These are phyloP conservation scores for Nymphalis io DNA, from an alignment of 1,140 invertebrate genomes.

Conservation along the genomic window DNA sequence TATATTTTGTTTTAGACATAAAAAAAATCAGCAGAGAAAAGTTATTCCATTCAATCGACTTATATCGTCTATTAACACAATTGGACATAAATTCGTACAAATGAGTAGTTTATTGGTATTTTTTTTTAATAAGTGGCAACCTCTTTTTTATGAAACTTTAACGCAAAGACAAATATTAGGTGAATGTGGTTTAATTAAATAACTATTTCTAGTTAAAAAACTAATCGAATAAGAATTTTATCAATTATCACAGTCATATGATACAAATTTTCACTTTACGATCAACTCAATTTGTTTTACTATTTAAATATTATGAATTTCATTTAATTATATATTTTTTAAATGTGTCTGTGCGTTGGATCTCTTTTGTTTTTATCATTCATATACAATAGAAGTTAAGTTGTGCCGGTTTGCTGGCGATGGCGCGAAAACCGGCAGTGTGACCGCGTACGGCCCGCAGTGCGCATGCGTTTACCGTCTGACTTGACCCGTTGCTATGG, in stretches of 20 bases:
- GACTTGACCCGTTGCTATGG: slow-evolving; percentile 61
- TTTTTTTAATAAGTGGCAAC: too few species aligned
- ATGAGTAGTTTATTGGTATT: background rate
- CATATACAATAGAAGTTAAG: slow-evolving; percentile 32
- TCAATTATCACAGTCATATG: too few species aligned
- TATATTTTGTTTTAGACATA: background rate
- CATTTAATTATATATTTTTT: background rate
- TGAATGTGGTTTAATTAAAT: too few species aligned
- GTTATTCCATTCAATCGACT: background rate
- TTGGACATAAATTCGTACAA: background rate
- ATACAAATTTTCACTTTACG: too few species aligned
- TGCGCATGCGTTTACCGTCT: slow-evolving; percentile 53
- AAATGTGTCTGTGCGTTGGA: background rate
- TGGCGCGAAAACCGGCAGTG: slow-evolving; percentile 70
- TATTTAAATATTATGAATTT: background rate
- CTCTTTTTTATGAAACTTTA: too few species aligned
- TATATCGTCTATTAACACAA: background rate
- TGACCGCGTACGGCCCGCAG: slow-evolving; percentile 42
- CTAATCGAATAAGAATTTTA: too few species aligned
- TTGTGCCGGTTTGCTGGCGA: slow-evolving; percentile 49
- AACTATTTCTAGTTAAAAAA: too few species aligned
- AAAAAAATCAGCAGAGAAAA: background rate
- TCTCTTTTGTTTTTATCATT: slow-evolving; percentile 35
- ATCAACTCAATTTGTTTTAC: too few species aligned
- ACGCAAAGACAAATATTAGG: too few species aligned